Conservation (phyloP, 2,797 vertebrate species). For the Periophthalmus magnuspinnatus region DNA sequence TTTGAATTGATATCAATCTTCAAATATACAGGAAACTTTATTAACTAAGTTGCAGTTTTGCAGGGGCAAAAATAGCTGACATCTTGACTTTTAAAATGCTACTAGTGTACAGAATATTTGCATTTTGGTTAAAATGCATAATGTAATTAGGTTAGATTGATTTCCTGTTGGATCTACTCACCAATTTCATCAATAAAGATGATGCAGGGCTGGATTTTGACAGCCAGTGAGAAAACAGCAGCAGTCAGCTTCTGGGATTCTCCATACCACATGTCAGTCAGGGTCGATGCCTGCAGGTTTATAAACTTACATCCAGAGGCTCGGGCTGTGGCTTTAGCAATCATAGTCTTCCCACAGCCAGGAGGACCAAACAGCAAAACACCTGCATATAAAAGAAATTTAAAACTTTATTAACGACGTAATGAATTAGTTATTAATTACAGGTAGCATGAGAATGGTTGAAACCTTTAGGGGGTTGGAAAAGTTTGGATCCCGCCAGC, state of each 20-base stretch:
- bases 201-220: constrained; percentile 84
- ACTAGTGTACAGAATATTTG: background rate
- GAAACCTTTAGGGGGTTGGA: constrained; percentile 96
- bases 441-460: background rate
- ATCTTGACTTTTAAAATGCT: background rate
- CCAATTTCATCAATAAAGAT: constrained; percentile 86
- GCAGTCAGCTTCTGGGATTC: constrained; percentile 85
- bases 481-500: constrained; percentile 89
- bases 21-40: background rate
- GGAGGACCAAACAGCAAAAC: constrained; percentile 82
- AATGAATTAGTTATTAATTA: background rate
- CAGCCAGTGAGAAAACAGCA: constrained; percentile 82
- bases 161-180: constrained; percentile 48
- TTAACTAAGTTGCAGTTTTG: constrained; percentile 1
- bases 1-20: background rate
- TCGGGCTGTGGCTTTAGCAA: constrained; percentile 83
- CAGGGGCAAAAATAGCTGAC: background rate
- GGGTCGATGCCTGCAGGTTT: constrained; percentile 81
- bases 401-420: background rate
- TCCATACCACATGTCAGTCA: constrained; percentile 85
- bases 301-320: constrained; percentile 83
- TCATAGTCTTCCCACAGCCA: constrained; percentile 84
- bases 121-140: constrained; percentile 3
- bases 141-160: constrained; percentile 7
- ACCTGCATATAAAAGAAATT: constrained; percentile 52